These are phyloP conservation scores for Ochotona curzoniae DNA, from an alignment of 2,113 vertebrate species.

Conservation along the genomic window DNA sequence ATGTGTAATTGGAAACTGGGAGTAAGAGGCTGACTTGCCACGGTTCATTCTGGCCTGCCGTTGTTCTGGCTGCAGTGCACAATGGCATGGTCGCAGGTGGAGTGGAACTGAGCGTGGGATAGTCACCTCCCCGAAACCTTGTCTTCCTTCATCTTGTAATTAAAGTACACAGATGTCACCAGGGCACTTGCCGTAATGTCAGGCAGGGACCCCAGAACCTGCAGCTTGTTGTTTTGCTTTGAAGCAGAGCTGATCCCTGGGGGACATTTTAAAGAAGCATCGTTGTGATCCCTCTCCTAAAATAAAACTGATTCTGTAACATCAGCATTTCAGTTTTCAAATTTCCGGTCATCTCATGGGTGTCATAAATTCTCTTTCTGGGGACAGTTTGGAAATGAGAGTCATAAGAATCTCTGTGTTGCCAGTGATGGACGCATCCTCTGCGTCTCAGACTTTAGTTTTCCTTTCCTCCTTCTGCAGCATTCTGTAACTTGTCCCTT, in stretches of 20 bases:
- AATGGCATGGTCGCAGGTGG: too few relatives aligned
- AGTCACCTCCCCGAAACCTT: neutral
- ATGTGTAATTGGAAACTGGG: neutral
- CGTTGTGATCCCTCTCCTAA: neutral
- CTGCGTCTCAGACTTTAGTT: neutral
- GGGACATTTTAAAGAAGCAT: neutral
- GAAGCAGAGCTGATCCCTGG: neutral
- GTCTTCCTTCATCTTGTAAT: neutral
- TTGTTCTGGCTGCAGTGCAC: neutral
- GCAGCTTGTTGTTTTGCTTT: neutral
- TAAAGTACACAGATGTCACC: neutral
- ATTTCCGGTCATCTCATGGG: neutral
- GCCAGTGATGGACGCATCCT: neutral
- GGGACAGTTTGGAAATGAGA: neutral
- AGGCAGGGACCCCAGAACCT: neutral
- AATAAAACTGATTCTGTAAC: neutral
- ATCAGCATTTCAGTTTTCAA: neutral
- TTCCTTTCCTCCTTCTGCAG: neutral
- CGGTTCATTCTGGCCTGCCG: fast-evolving
- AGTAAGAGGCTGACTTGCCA: neutral
- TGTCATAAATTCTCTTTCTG: neutral
- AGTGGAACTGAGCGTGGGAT: fast-evolving
- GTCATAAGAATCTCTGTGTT: neutral
- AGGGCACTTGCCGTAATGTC: neutral
- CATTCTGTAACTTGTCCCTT: too few relatives aligned